Conservation (phyloP, 2,888 invertebrate species). For the Cantharis rufa region DNA sequence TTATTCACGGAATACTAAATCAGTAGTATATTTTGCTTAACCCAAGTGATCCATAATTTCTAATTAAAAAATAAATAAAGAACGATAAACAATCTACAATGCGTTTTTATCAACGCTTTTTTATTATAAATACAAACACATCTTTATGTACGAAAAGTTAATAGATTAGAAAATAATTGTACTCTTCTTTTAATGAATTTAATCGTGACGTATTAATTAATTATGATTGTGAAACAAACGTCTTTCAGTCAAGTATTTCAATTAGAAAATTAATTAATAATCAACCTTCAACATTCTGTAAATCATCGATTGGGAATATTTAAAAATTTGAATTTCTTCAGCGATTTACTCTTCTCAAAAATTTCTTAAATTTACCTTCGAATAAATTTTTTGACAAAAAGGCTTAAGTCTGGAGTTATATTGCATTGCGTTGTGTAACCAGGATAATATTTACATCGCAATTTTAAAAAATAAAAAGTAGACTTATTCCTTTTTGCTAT, state of each 20-base stretch:
- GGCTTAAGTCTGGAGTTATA: neutral
- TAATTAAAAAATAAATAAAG: neutral
- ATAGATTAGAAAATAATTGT: neutral
- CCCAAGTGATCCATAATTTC: neutral
- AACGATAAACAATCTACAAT: neutral
- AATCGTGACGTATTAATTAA: neutral
- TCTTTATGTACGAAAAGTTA: neutral
- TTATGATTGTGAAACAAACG: neutral
- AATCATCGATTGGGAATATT: neutral
- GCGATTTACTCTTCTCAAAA: neutral
- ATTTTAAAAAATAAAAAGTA: neutral
- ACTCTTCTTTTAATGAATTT: neutral
- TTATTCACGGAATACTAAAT: neutral
- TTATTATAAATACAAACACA: neutral
- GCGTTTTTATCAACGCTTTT: neutral
- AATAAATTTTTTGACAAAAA: neutral
- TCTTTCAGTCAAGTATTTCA: neutral
- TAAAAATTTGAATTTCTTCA: neutral
- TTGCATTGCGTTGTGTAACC: neutral
- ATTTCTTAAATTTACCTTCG: neutral
- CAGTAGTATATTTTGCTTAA: neutral
- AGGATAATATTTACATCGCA: neutral
- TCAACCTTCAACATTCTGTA: neutral
- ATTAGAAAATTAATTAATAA: neutral
- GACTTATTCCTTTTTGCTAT: neutral